A percentile compares a stretch with the other conserved stretches of the same genome.
Evolutionary conservation across 37 sponge, comb jelly and placozoan species (phyloP).

Genomic region (Aplysina aerophoba): DNA sequence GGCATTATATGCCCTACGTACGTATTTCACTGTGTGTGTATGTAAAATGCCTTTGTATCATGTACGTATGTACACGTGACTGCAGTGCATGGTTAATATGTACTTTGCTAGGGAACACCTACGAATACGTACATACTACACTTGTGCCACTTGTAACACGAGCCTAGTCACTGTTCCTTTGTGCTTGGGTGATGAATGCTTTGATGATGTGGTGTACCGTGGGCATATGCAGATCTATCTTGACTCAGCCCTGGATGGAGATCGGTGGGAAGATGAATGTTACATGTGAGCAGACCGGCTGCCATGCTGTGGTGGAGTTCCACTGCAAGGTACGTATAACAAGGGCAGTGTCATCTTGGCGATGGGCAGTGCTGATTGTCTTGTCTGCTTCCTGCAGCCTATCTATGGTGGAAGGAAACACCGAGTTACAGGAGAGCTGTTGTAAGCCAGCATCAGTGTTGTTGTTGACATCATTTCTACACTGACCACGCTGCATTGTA

Average conservation of each 20-base stretch:
- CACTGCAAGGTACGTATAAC: slow-evolving; percentile 49
- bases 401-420: slow-evolving; percentile 63
- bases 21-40: too few species aligned
- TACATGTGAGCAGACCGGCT: slow-evolving; percentile 59
- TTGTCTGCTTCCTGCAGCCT: slow-evolving; percentile 28
- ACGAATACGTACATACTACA: too few species aligned
- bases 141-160: too few species aligned
- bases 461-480: neutral
- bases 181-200: too few species aligned
- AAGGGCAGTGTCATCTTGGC: neutral
- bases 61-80: too few species aligned
- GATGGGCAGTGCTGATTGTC: too few species aligned
- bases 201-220: neutral
- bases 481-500: too few species aligned
- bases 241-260: slow-evolving; percentile 78
- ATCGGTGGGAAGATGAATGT: slow-evolving; percentile 69
- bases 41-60: too few species aligned
- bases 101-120: too few species aligned
- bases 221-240: slow-evolving; percentile 40
- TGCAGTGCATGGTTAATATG: too few species aligned
- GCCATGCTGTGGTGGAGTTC: slow-evolving; percentile 59
- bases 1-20: too few species aligned
- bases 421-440: slow-evolving; percentile 80
- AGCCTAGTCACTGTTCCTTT: too few species aligned
- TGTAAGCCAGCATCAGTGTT: slow-evolving; percentile 75